Conservation (phyloP, 2,888 invertebrate genomes). For the Eristalis pertinax region DNA sequence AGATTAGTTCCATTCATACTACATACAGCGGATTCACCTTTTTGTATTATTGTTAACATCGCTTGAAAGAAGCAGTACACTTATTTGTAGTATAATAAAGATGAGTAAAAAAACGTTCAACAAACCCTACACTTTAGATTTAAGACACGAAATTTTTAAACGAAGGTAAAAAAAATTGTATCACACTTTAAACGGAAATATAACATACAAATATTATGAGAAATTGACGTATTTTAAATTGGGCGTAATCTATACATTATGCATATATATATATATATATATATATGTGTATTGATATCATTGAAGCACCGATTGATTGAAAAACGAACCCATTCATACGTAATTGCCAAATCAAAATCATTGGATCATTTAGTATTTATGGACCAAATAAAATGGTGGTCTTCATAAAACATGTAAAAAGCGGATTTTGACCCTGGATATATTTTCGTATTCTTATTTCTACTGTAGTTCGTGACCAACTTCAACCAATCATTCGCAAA, state of each 20-base stretch:
- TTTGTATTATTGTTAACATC: not conserved
- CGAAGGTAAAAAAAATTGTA: conserved; percentile 52
- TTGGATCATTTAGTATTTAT: too few relatives aligned
- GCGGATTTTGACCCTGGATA: too few relatives aligned
- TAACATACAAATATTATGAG: not conserved
- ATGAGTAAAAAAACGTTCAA: not conserved
- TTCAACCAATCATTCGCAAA: too few relatives aligned
- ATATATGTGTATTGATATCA: too few relatives aligned
- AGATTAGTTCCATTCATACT: not conserved
- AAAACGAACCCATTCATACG: too few relatives aligned
- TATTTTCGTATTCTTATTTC: not conserved
- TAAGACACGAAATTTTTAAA: conserved; percentile 57
- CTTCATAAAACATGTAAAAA: too few relatives aligned
- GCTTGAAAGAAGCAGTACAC: not conserved
- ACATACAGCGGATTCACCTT: not conserved
- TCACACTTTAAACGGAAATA: conserved; percentile 25
- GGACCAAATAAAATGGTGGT: too few relatives aligned
- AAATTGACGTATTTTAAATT: not conserved
- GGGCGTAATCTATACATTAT: too few relatives aligned
- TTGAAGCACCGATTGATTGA: too few relatives aligned
- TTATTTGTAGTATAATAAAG: not conserved
- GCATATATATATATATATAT: too few relatives aligned
- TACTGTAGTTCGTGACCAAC: too few relatives aligned
- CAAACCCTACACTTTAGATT: conserved; percentile 25
- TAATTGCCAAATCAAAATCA: too few relatives aligned